Conservation (phyloP, 2,888 invertebrate species). For the Nebria brevicollis region DNA sequence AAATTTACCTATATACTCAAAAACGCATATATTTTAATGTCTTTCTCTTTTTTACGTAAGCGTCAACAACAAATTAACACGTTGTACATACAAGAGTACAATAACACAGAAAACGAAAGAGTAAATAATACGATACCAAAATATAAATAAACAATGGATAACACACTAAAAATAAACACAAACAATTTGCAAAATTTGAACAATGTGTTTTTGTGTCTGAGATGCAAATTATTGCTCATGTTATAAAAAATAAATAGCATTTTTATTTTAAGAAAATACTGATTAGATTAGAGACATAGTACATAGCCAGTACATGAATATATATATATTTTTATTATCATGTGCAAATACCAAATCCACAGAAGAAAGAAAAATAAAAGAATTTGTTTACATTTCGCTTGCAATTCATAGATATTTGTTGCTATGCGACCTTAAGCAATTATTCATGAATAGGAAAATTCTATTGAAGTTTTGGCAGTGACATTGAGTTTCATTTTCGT, state of each 20-base stretch:
- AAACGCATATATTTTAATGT: too few relatives aligned
- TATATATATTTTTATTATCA: constrained; percentile 25
- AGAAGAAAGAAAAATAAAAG: background rate
- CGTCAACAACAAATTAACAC: background rate
- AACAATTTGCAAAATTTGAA: constrained; percentile 11
- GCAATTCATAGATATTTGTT: too few relatives aligned
- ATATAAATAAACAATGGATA: constrained; percentile 8
- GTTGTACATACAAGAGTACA: too few relatives aligned
- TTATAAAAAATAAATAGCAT: background rate
- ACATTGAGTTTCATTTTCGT: too few relatives aligned
- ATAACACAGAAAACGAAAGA: too few relatives aligned
- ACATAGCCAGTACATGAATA: background rate
- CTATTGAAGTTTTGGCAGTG: too few relatives aligned
- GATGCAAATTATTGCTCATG: background rate
- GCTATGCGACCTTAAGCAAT: too few relatives aligned
- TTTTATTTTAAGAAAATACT: constrained; percentile 23
- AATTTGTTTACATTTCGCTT: background rate
- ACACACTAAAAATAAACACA: background rate
- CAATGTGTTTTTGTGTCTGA: constrained; percentile 4
- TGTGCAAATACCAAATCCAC: constrained; percentile 25
- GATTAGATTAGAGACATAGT: constrained; percentile 26
- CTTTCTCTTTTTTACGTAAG: too few relatives aligned
- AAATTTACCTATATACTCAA: too few relatives aligned
- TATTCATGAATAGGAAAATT: too few relatives aligned
- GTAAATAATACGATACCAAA: constrained; percentile 6